Evolutionary conservation across 2,797 vertebrate species (phyloP).

Genomic region (Myotis pilosus): DNA sequence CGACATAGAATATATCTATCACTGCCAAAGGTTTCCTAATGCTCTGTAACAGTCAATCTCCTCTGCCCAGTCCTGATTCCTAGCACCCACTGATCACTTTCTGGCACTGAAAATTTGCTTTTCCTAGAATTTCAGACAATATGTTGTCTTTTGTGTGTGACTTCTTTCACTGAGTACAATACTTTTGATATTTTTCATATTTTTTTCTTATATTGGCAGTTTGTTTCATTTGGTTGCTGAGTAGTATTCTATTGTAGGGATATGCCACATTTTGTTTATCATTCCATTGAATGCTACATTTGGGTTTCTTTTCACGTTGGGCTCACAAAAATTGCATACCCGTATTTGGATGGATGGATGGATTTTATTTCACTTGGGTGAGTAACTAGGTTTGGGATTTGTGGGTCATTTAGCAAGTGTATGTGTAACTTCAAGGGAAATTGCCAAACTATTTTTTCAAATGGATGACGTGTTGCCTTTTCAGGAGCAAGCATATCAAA

Average conservation of each 20-base stretch:
- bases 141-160: neutral
- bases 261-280: neutral
- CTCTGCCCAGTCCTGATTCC: neutral
- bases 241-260: neutral
- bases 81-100: neutral
- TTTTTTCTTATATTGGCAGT: neutral
- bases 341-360: neutral
- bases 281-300: neutral
- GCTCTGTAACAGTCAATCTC: neutral
- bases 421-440: neutral
- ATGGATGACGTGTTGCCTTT: neutral
- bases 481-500: neutral
- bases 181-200: neutral
- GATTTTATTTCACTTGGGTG: neutral
- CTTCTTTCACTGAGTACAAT: neutral
- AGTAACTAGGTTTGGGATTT: neutral
- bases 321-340: neutral
- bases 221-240: neutral
- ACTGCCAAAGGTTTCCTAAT: neutral
- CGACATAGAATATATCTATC: neutral
- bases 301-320: neutral
- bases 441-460: neutral
- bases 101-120: neutral
- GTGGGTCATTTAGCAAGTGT: neutral
- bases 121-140: neutral